Evolutionary conservation across 1,140 invertebrate species (phyloP), one percentile per base, ranked within the genome.

Genomic region (Medauroidea extradentata): DNA sequence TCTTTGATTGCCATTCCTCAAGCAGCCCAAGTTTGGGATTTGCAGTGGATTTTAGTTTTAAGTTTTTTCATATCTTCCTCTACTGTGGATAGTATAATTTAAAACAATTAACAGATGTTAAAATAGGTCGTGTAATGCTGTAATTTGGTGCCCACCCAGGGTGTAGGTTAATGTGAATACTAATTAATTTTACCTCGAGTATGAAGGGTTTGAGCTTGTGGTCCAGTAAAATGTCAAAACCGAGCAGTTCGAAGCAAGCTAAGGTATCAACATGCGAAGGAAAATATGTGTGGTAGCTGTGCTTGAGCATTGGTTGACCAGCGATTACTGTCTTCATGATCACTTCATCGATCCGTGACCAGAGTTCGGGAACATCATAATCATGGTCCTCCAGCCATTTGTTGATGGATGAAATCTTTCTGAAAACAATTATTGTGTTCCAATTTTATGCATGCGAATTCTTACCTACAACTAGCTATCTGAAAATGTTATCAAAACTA

Each of bases 301-400:
- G 91, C 69, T 91, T 91, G 18, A 96, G 76, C 50, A 90, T 84
- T 0, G 91, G 88, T 79, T 88, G 87, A 7, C 91, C 90, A 19
- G 91, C 87, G 41, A 95, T 81, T 24, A 94, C 78, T 0, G 93
- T 95, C 79, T 96, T 96, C 23, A 94, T 87, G 25, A 95, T 91
- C 14, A 93, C 85, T 70, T 94, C 91, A 71, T 96, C 92, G 64
- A 95, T 90, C 61, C 83, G 82, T n/a, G 75, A 72, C 90, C 91
- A 91, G 57, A 94, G 70, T 59, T 83, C 82, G 8, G 85, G 81
- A 18, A 91, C 81, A 70, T 93, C 83, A 50, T 90, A 82, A 21
- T 86, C 84, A 65, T 88, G 83, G 19, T 79, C 77, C 53, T 77
- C 69, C 68, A 93, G 75, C 76, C 87, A 88, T 61, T 82, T 83